phyloP scores from a whole-genome alignment of 2,797 vertebrate genomes.

The Lycodopsis pacificus region DNA sequence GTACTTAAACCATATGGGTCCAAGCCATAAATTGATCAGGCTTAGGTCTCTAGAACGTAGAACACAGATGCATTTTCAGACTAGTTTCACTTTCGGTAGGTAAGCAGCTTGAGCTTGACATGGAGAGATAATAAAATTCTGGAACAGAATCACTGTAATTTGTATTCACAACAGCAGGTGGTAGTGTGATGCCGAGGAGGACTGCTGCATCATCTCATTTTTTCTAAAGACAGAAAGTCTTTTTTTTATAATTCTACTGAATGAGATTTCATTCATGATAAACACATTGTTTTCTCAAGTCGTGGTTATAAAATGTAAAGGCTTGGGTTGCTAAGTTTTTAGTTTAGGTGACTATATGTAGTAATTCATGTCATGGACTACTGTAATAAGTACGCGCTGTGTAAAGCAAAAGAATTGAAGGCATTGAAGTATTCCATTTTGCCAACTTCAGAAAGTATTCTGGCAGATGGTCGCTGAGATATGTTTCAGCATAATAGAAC shows the following conservation, averaged over 20 bases:
- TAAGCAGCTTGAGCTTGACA: slow-evolving; percentile 46
- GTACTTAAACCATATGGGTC: slow-evolving; percentile 83
- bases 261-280: slow-evolving; percentile 76
- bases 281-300: slow-evolving; percentile 75
- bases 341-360: slow-evolving; percentile 73
- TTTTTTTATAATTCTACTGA: slow-evolving; percentile 74
- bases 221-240: slow-evolving; percentile 69
- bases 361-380: slow-evolving; percentile 88
- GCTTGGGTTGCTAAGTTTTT: slow-evolving; percentile 75
- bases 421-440: slow-evolving; percentile 78
- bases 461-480: slow-evolving; percentile 79
- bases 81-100: slow-evolving; percentile 51
- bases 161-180: slow-evolving; percentile 77
- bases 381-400: slow-evolving; percentile 87
- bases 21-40: slow-evolving; percentile 69
- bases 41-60: slow-evolving; percentile 62
- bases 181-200: slow-evolving; percentile 64
- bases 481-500: slow-evolving; percentile 75
- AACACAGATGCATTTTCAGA: slow-evolving; percentile 46
- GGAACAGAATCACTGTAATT: slow-evolving; percentile 82
- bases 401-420: slow-evolving; percentile 78
- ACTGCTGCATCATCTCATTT: slow-evolving; percentile 78
- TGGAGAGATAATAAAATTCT: slow-evolving; percentile 45
- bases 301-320: slow-evolving; percentile 80
- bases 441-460: slow-evolving; percentile 76